A percentile compares a stretch with the other conserved stretches of the same genome.
These are phyloP conservation scores for Aspidoscelis tigris DNA, from an alignment of 2,113 vertebrate species.

Conservation along the genomic window DNA sequence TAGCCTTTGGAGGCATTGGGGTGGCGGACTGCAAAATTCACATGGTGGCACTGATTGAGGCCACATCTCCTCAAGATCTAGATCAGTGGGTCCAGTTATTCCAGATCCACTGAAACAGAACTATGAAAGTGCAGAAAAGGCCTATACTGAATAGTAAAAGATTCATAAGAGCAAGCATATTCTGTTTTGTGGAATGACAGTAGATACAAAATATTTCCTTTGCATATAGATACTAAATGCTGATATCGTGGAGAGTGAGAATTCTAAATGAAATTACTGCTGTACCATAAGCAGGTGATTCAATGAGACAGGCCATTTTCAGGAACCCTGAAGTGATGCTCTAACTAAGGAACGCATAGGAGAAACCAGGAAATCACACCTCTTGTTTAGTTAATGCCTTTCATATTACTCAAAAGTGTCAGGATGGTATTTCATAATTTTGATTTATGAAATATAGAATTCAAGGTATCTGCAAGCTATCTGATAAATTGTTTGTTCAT, in stretches of 20 bases:
- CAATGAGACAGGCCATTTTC: not conserved
- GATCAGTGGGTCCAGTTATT: no score
- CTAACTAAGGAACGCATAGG: not conserved
- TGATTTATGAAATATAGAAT: not conserved
- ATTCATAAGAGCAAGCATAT: not conserved
- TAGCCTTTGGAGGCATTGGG: no score
- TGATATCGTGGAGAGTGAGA: not conserved
- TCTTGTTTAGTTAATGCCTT: not conserved
- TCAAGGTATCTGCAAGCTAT: not conserved
- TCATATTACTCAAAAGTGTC: not conserved
- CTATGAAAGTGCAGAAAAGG: no score
- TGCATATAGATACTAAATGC: not conserved
- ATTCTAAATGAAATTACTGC: not conserved
- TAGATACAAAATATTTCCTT: no score
- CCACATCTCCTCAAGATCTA: no score
- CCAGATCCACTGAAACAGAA: no score
- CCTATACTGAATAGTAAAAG: not conserved
- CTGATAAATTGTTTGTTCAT: slow-evolving; percentile 25
- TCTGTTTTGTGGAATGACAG: not conserved
- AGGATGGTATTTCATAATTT: not conserved
- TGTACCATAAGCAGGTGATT: not conserved
- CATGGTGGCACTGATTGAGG: no score
- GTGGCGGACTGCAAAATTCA: no score
- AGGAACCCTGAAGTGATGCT: not conserved
- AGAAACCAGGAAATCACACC: not conserved